Evolutionary conservation across 2,888 invertebrate genomes (phyloP).

Genomic region (Tenthredo distinguenda): DNA sequence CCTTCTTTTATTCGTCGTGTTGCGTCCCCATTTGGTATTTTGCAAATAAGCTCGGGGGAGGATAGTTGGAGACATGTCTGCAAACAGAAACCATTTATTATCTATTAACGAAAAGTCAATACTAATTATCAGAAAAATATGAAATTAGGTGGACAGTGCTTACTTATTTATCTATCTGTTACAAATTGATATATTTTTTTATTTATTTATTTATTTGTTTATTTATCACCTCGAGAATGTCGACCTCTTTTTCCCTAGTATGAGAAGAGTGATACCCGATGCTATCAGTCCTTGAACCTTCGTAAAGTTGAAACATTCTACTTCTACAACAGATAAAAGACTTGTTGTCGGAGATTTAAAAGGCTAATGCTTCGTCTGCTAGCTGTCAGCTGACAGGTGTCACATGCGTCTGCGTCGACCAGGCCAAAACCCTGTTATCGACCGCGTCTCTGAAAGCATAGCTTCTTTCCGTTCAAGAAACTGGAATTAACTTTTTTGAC

Average conservation of each 20-base stretch:
- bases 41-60: conserved; percentile 76
- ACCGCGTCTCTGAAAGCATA: neutral
- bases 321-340: neutral
- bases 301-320: conserved; percentile 71
- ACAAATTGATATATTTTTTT: neutral
- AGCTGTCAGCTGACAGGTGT: conserved; percentile 29
- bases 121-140: no score
- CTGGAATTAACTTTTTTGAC: neutral
- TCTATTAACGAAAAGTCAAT: neutral
- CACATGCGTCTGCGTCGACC: conserved; percentile 32
- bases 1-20: conserved; percentile 70
- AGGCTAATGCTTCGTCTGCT: conserved; percentile 13
- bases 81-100: neutral
- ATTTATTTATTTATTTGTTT: neutral
- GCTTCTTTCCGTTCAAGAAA: neutral
- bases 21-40: conserved; percentile 74
- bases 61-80: conserved; percentile 76
- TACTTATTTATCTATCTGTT: neutral
- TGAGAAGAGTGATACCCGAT: conserved; percentile 74
- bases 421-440: conserved; percentile 22
- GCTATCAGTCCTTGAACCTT: conserved; percentile 69
- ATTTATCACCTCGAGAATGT: conserved; percentile 71
- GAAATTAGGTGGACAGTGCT: neutral
- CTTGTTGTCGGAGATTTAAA: neutral
- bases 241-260: conserved; percentile 73